These are phyloP conservation scores for Catocala nupta DNA, from an alignment of 2,888 invertebrate species.

Conservation along the genomic window DNA sequence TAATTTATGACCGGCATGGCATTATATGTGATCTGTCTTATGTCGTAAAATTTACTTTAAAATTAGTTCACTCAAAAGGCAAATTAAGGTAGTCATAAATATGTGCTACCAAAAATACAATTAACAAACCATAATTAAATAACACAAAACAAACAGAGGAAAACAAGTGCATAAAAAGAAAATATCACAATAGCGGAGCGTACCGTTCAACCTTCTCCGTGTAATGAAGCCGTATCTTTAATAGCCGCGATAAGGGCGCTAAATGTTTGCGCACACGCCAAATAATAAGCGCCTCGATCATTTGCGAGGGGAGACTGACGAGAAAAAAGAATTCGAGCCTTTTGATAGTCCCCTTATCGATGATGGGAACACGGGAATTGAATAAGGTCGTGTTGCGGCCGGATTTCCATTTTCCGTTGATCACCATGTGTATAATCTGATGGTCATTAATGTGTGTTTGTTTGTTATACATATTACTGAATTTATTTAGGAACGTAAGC, in stretches of 20 bases:
- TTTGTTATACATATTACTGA: background rate
- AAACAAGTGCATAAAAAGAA: slow-evolving; percentile 50
- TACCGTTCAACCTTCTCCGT: slow-evolving; percentile 47
- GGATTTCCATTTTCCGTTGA: slow-evolving; percentile 32
- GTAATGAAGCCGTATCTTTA: slow-evolving; percentile 87
- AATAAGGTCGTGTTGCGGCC: slow-evolving; percentile 61
- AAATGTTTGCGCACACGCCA: slow-evolving; percentile 87
- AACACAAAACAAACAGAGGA: slow-evolving; percentile 41
- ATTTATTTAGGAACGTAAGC: no score
- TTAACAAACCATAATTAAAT: slow-evolving; percentile 31
- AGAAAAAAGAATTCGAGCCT: slow-evolving; percentile 71
- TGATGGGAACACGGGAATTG: slow-evolving; percentile 73
- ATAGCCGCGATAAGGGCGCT: slow-evolving; percentile 84
- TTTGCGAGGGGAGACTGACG: slow-evolving; percentile 78
- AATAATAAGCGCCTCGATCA: slow-evolving; percentile 85
- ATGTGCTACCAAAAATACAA: slow-evolving; percentile 16
- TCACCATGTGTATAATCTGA: slow-evolving; percentile 34
- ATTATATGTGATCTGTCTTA: no score
- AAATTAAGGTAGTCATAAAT: background rate
- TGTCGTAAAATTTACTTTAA: background rate
- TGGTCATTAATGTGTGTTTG: slow-evolving; percentile 16
- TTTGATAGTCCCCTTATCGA: slow-evolving; percentile 65
- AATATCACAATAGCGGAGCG: slow-evolving; percentile 41
- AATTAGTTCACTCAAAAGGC: background rate
- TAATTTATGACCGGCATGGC: no score